These are phyloP conservation scores for Sandelia bainsii DNA, from an alignment of 2,797 vertebrate genomes.

Conservation along the genomic window DNA sequence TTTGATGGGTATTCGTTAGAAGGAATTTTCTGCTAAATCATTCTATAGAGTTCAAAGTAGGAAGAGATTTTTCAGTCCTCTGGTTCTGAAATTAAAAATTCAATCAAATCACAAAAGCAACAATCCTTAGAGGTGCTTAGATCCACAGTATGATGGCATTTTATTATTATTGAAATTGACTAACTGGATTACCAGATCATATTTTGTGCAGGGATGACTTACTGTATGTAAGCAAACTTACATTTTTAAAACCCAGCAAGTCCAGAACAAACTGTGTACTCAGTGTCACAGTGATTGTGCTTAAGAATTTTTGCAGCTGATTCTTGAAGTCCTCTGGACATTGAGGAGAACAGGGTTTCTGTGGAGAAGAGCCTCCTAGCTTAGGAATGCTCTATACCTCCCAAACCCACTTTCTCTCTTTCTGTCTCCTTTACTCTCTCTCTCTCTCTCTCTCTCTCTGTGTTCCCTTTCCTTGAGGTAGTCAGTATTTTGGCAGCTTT, in stretches of 20 bases:
- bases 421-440: neutral
- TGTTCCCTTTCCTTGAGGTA: conserved; percentile 39
- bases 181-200: neutral
- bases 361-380: conserved; percentile 44
- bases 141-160: neutral
- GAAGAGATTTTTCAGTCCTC: too few relatives aligned
- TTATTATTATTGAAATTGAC: conserved; percentile 3
- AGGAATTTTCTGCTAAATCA: neutral
- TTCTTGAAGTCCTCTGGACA: conserved; percentile 42
- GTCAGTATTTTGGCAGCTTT: conserved; percentile 60
- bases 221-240: neutral
- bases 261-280: neutral
- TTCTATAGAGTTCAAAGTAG: neutral
- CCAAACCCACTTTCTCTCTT: neutral
- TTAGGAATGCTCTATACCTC: conserved; percentile 32
- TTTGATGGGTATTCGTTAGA: neutral
- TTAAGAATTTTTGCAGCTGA: conserved; percentile 33
- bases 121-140: neutral
- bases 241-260: conserved; percentile 10
- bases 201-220: conserved; percentile 10
- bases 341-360: conserved; percentile 47
- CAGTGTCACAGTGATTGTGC: conserved; percentile 15
- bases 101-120: too few relatives aligned
- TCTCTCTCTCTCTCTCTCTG: neutral
- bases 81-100: neutral